Evolutionary conservation across 2,888 invertebrate species (phyloP).

Genomic region (Cheilosia soror): DNA sequence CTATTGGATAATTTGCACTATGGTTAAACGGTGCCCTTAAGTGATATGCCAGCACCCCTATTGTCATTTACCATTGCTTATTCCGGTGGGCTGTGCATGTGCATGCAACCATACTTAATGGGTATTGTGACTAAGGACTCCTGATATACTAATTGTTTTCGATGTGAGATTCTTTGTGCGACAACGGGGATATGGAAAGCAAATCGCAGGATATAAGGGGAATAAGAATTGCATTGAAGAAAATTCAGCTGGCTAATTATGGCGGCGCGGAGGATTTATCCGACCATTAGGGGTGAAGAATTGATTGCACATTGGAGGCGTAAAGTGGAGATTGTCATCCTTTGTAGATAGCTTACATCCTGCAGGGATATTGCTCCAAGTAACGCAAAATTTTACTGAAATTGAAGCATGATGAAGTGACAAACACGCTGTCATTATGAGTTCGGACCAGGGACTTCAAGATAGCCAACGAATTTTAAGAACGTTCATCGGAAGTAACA

Average conservation of each 20-base stretch:
- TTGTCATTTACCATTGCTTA: conserved; percentile 50
- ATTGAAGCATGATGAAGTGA: too few relatives aligned
- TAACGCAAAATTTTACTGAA: too few relatives aligned
- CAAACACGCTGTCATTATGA: too few relatives aligned
- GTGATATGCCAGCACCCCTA: conserved; percentile 64
- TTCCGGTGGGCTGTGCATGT: conserved; percentile 48
- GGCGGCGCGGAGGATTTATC: not conserved
- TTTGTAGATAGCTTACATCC: too few relatives aligned
- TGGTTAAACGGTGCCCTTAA: conserved; percentile 56
- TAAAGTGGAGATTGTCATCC: too few relatives aligned
- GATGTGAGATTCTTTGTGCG: conserved; percentile 17
- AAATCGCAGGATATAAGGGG: not conserved
- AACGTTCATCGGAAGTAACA: too few relatives aligned
- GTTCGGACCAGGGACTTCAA: too few relatives aligned
- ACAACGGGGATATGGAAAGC: not conserved
- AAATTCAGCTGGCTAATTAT: conserved; percentile 18
- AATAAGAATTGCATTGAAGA: not conserved
- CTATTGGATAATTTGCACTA: conserved; percentile 31
- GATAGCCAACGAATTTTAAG: too few relatives aligned
- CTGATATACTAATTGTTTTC: conserved; percentile 54
- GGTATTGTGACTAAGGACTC: conserved; percentile 41
- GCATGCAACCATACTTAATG: conserved; percentile 51
- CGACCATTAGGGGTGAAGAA: not conserved
- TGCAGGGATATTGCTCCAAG: too few relatives aligned
- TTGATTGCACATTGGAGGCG: not conserved